Evolutionary conservation across 1,140 invertebrate species (phyloP).

Genomic region (Drosophila persimilis): DNA sequence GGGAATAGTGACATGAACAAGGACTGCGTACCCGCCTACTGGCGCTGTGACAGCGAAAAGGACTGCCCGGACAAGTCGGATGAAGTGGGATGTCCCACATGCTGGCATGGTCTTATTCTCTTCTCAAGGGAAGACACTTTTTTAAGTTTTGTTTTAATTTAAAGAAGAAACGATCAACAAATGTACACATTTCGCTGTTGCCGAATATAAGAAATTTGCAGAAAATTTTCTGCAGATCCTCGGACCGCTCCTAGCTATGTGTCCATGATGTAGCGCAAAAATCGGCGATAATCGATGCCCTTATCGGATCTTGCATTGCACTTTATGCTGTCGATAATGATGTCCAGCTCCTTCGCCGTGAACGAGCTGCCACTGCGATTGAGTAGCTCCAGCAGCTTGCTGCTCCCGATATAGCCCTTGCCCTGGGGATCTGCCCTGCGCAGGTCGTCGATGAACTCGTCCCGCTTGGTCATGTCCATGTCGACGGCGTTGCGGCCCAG

Average conservation of each 20-base stretch:
- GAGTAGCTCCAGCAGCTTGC: constrained; percentile 26
- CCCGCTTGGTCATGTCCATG: constrained; percentile 35
- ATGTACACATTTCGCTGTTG: too few species aligned
- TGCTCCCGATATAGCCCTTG: constrained; percentile 26
- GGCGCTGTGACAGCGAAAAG: constrained; percentile 85
- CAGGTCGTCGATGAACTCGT: constrained; percentile 37
- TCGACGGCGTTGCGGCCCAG: constrained; percentile 52
- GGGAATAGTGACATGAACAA: constrained; percentile 82
- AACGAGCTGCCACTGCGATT: constrained; percentile 38
- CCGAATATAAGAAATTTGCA: too few species aligned
- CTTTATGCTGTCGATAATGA: constrained; percentile 39
- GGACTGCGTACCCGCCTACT: constrained; percentile 92
- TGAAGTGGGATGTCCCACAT: constrained; percentile 88
- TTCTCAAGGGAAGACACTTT: too few species aligned
- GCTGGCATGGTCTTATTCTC: constrained; percentile 57
- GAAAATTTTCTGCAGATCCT: too few species aligned
- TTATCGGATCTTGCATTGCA: background rate
- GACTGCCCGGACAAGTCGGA: constrained; percentile 93
- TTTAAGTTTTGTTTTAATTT: too few species aligned
- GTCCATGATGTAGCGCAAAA: constrained; percentile 56
- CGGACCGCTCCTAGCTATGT: too few species aligned
- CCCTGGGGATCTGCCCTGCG: background rate
- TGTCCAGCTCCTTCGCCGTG: constrained; percentile 20
- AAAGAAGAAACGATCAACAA: too few species aligned
- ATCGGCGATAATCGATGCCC: constrained; percentile 44